Conservation (phyloP, 2,888 invertebrate genomes). For the Dynastes grantii region DNA sequence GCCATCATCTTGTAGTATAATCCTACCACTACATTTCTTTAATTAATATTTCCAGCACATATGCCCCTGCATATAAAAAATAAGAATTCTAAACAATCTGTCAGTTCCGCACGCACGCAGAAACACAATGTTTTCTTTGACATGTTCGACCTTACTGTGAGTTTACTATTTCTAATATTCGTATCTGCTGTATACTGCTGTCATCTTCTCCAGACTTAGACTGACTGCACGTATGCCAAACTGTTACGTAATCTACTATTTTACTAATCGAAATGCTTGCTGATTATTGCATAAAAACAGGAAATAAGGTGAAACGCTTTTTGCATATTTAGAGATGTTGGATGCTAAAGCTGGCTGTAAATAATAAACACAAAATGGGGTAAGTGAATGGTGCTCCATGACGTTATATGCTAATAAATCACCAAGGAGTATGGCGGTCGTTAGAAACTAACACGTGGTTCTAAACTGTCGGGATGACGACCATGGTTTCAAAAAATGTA, state of each 20-base stretch:
- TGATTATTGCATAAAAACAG: not conserved
- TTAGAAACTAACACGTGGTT: no score
- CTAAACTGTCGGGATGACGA: no score
- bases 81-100: conserved; percentile 26
- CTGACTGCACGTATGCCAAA: conserved; percentile 47
- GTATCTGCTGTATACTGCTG: conserved; percentile 48
- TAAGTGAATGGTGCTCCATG: no score
- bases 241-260: conserved; percentile 37
- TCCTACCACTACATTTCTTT: conserved; percentile 23
- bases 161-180: conserved; percentile 39
- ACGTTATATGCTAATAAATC: no score
- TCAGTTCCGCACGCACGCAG: conserved; percentile 43
- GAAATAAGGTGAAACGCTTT: conserved; percentile 52
- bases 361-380: no score
- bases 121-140: conserved; percentile 37
- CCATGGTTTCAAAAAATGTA: no score
- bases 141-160: conserved; percentile 40
- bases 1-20: conserved; percentile 14
- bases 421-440: no score
- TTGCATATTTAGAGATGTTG: conserved; percentile 38
- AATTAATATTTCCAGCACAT: conserved; percentile 46
- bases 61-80: conserved; percentile 16
- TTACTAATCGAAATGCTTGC: conserved; percentile 22
- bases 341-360: conserved; percentile 21
- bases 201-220: conserved; percentile 46